A percentile compares a stretch with the other conserved stretches of the same genome.
Evolutionary conservation across 1,140 invertebrate species (phyloP).

Genomic region (Penaeus indicus): DNA sequence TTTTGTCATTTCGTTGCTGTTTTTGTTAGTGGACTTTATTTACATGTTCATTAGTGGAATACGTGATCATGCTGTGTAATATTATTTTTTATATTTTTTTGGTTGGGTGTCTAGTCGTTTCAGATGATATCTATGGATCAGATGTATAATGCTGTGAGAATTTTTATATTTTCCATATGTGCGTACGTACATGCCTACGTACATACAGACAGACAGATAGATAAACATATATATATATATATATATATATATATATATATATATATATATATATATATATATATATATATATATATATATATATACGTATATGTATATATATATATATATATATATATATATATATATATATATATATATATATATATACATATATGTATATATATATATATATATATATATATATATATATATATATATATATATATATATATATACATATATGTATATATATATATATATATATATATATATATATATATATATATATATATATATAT

Average conservation of each 20-base stretch:
- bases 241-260: slow-evolving; percentile 1
- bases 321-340: not conserved
- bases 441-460: not conserved
- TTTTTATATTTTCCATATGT: too few relatives aligned
- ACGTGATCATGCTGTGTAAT: too few relatives aligned
- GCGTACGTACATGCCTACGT: too few relatives aligned
- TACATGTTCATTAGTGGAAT: too few relatives aligned
- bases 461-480: slow-evolving; percentile 27
- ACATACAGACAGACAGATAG: too few relatives aligned
- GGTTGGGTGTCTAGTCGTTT: too few relatives aligned
- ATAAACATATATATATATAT: too few relatives aligned
- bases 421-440: not conserved
- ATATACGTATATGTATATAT: not conserved
- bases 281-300: not conserved
- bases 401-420: not conserved
- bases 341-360: not conserved
- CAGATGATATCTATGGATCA: too few relatives aligned
- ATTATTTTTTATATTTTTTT: too few relatives aligned
- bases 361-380: not conserved
- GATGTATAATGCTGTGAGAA: too few relatives aligned
- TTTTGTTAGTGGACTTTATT: too few relatives aligned
- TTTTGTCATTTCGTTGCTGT: too few relatives aligned
- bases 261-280: slow-evolving; percentile 30
- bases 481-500: slow-evolving; percentile 17
- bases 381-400: not conserved